phyloP scores from a whole-genome alignment of 2,113 vertebrate genomes.

The Recurvirostra avosetta region DNA sequence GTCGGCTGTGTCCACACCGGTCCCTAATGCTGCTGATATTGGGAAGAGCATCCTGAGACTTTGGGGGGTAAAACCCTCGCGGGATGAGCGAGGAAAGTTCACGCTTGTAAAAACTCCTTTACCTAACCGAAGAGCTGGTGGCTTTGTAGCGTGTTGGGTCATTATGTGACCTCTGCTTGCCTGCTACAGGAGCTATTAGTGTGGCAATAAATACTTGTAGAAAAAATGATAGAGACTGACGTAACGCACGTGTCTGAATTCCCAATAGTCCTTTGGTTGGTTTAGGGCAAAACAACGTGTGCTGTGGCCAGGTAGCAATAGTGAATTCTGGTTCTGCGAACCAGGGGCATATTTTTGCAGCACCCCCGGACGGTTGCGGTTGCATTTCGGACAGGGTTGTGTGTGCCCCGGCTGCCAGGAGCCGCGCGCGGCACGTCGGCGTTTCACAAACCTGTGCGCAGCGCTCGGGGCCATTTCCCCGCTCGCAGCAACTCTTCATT shows the following conservation, averaged over 20 bases:
- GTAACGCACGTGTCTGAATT: background rate
- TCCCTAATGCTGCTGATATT: background rate
- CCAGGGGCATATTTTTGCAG: background rate
- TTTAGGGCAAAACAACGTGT: background rate
- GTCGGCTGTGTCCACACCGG: background rate
- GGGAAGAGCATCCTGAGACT: background rate
- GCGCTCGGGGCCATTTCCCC: background rate
- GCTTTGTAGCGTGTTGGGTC: background rate
- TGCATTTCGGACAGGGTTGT: background rate
- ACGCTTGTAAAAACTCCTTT: background rate
- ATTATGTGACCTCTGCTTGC: background rate
- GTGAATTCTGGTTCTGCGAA: background rate
- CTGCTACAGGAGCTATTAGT: background rate
- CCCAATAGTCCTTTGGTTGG: fast-evolving
- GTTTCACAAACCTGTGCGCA: background rate
- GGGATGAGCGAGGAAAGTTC: background rate
- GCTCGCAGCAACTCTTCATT: background rate
- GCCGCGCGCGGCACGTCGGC: background rate
- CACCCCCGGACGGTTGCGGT: background rate
- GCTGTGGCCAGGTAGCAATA: too few species aligned
- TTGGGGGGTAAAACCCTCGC: fast-evolving
- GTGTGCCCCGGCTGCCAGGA: background rate
- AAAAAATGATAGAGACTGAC: background rate
- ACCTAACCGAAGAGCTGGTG: background rate
- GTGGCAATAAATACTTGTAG: background rate